Evolutionary conservation across 2,888 invertebrate genomes (phyloP), one percentile per base, ranked within the genome.

Genomic region (Cotesia congregata): DNA sequence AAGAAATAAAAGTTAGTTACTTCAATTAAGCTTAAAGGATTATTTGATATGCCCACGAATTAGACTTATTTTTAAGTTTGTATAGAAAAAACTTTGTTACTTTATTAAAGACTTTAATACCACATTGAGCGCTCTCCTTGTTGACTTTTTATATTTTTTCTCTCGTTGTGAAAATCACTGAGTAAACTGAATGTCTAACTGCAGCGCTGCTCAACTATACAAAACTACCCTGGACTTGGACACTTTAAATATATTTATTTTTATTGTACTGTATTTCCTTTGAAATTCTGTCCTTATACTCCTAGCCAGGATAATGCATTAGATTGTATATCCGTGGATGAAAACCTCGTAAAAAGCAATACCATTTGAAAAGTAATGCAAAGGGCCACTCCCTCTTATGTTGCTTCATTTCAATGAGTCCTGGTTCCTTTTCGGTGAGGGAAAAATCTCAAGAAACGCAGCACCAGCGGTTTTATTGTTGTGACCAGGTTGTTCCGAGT

Each of bases 391-490:
- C 62, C 15, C 62, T 30, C 62, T 15, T 50, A 12, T 15, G 62
- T 15, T 7, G 12, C 12, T n/a, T 39, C 40, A 39, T 72, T 39
- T 65, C 41, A 41, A 17, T 50, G 7, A 17, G 41, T 6, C 7
- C 41, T 64, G 17, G 7, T 9, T 61, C 20, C 38, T 20, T 41
- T 41, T 72, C 41, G 41, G 12, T 38, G 15, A 39, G 17, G 72
- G 62, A 64, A 62, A 72, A 50, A 64, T 72, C 72, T 41, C 41
- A 20, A 15, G 65, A 71, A 71, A 62, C 60, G 70, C 50, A 65
- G 68, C 76, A 80, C 78, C 77, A 80, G 70, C 78, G 81, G 82
- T 83, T 81, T 81, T 81, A 83, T 85, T 85, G 83, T 85, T 82
- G 79, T 71, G 41, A 61, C 72, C 71, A 64, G 41, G 74, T 17